Percentiles rank a stretch among this genome's conserved stretches.
These are phyloP conservation scores for Chalcis sispes DNA, from an alignment of 2,888 invertebrate genomes.

Conservation along the genomic window DNA sequence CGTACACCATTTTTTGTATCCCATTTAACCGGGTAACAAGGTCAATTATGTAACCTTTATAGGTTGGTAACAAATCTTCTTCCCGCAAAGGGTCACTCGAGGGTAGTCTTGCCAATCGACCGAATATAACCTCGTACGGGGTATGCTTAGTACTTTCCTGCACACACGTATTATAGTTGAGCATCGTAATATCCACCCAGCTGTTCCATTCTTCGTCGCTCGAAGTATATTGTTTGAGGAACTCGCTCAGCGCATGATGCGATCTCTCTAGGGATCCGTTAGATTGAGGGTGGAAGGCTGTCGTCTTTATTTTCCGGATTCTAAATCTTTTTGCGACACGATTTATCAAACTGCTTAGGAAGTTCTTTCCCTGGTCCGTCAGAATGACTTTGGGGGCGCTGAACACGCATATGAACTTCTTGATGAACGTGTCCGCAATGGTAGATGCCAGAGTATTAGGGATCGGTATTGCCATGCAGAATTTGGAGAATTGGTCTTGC, in stretches of 20 bases:
- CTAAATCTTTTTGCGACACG: constrained; percentile 3
- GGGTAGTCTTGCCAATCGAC: not conserved
- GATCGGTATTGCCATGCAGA: not conserved
- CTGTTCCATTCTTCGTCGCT: constrained; percentile 23
- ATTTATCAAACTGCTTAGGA: not conserved
- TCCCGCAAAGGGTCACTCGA: too few species aligned
- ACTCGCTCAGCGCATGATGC: too few species aligned
- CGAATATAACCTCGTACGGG: constrained; percentile 36
- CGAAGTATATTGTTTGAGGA: too few species aligned
- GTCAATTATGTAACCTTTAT: too few species aligned
- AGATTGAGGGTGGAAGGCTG: not conserved
- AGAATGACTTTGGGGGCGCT: not conserved
- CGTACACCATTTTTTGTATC: too few species aligned
- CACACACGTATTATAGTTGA: not conserved
- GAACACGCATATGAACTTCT: not conserved
- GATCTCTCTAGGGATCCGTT: too few species aligned
- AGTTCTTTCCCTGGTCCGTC: constrained; percentile 13
- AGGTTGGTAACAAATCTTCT: too few species aligned
- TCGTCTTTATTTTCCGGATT: not conserved
- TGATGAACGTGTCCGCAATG: not conserved
- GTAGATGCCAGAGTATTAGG: not conserved
- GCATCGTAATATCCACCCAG: not conserved
- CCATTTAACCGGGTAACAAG: too few species aligned
- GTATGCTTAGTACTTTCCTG: not conserved
- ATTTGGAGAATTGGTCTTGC: constrained; percentile 16